These are phyloP conservation scores for Atherinosoma microstoma DNA, from an alignment of 2,797 vertebrate species.

Conservation along the genomic window DNA sequence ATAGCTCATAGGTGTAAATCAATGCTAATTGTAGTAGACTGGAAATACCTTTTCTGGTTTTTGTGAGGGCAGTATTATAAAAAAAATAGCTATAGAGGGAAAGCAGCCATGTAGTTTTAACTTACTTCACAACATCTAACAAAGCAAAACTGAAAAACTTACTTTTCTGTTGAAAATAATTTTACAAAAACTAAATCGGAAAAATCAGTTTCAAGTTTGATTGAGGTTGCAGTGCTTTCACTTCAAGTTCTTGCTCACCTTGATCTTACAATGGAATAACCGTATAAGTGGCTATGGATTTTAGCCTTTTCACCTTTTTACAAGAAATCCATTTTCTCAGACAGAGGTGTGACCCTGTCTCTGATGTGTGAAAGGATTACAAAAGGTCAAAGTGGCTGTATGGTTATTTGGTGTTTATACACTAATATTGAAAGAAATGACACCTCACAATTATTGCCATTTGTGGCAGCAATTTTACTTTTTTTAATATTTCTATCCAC, in stretches of 20 bases:
- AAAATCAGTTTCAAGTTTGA: background rate
- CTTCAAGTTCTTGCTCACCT: background rate
- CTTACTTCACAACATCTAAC: constrained; percentile 3
- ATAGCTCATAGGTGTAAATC: constrained; percentile 42
- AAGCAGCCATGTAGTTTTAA: constrained; percentile 32
- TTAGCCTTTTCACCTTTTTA: constrained; percentile 7
- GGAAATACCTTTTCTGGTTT: constrained; percentile 45
- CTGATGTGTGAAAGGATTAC: too few species aligned
- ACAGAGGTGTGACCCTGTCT: background rate
- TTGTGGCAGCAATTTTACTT: too few species aligned
- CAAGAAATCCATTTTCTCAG: background rate
- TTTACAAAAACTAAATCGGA: background rate
- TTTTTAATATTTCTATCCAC: too few species aligned
- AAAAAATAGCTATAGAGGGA: constrained; percentile 39
- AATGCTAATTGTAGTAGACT: constrained; percentile 29
- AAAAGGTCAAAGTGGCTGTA: too few species aligned
- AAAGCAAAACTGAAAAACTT: constrained; percentile 19
- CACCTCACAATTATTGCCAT: too few species aligned
- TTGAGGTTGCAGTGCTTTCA: background rate
- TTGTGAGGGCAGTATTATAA: constrained; percentile 19
- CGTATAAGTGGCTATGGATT: background rate
- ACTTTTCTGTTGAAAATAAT: background rate
- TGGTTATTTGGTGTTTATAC: too few species aligned
- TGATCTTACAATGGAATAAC: background rate
- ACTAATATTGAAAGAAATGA: too few species aligned